Base-by-base conservation (phyloP, 2,113 vertebrate species). In the Promerops cafer region DNA sequence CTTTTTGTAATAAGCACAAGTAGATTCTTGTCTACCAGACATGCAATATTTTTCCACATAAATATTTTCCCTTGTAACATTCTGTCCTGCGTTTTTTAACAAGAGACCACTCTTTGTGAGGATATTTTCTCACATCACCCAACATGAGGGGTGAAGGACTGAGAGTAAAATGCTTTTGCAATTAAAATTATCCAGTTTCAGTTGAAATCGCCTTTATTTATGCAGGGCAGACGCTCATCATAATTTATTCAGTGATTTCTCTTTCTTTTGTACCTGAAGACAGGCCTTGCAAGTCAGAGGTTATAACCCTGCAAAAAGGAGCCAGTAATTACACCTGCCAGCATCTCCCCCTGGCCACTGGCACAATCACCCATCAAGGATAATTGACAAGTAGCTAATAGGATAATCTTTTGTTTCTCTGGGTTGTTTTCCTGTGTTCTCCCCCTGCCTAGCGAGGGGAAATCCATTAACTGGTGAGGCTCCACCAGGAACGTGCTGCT, bases 321-420 rank as follows among this genome's bases (percentile, higher is more conserved):
- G 80, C 21, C 87, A 28, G 87, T 85, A 96, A 97, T 97, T 95
- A 96, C 86, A 97, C 83, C 80, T 95, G 96, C 94, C 83, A 91
- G 77, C 78, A 60, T 93, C 83, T 94, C 84, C 91, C 87, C 74
- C 49, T 66, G 94, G 94, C 91, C 84, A 53, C 72, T 7, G 68
- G 63, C 92, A 77, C 66, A 49, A 75, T 27, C 65, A 26, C 80
- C 95, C 85, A 65, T 83, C 91, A 80, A 30, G 74, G 59, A 68
- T 97, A 96, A 96, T 69, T 96, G 96, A 87, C 94, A 96, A 59
- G 39, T 8, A 47, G 74, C 39, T 95, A 94, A 95, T 86, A 39
- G 82, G 90, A 91, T 92, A 94, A 94, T 66, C 84, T 87, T 83
- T 83, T 87, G 54, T 82, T 85, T 93, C 74, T 89, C 71, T 39